phyloP scores from a whole-genome alignment of 2,888 invertebrate species.

The Pegoplata infirma region DNA sequence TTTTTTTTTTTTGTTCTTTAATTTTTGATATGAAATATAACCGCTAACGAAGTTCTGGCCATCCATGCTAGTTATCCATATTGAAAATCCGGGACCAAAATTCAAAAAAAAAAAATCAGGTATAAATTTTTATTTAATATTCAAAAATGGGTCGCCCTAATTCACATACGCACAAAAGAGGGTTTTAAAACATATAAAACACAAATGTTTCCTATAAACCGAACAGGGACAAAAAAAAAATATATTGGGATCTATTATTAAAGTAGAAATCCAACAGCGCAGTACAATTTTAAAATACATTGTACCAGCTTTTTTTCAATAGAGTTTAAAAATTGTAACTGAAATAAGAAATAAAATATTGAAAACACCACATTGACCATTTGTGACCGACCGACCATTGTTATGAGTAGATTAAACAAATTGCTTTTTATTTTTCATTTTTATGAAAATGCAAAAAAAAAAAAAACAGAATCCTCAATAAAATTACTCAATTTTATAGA shows the following conservation, averaged over 20 bases:
- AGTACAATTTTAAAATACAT: slow-evolving; percentile 8
- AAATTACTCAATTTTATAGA: slow-evolving; percentile 51
- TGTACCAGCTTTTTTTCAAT: not conserved
- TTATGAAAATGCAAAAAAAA: slow-evolving; percentile 14
- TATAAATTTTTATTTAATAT: too few species aligned
- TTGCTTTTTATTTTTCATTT: slow-evolving; percentile 53
- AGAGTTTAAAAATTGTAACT: not conserved
- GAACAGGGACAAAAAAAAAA: slow-evolving; percentile 4
- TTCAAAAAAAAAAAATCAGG: too few species aligned
- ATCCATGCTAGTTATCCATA: too few species aligned
- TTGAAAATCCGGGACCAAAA: too few species aligned
- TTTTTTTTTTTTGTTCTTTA: too few species aligned
- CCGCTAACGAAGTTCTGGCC: too few species aligned
- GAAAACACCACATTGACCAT: slow-evolving; percentile 43
- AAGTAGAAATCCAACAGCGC: slow-evolving; percentile 12
- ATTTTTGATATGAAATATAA: too few species aligned
- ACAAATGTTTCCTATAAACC: slow-evolving; percentile 40
- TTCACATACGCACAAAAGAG: not conserved
- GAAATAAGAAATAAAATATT: slow-evolving; percentile 25
- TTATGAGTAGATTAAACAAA: slow-evolving; percentile 60
- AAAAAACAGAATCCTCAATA: slow-evolving; percentile 29
- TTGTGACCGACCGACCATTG: slow-evolving; percentile 56
- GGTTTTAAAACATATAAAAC: slow-evolving; percentile 40
- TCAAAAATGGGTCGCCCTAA: too few species aligned
- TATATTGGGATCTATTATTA: slow-evolving; percentile 41